These are phyloP conservation scores for Oncorhynchus nerka DNA, from an alignment of 2,113 vertebrate species.

Conservation along the genomic window DNA sequence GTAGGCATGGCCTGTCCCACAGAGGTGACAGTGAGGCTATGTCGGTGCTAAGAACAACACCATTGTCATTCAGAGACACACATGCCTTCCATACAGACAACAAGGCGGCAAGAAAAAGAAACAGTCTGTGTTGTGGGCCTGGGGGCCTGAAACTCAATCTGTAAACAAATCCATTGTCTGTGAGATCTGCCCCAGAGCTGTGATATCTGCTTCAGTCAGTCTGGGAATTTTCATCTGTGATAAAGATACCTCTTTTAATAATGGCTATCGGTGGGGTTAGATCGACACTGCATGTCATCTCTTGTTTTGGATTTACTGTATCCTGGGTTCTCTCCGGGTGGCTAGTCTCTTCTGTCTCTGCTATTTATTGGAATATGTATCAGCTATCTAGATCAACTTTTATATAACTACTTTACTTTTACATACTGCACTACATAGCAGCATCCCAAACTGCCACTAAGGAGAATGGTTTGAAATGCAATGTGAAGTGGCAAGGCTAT, in stretches of 20 bases:
- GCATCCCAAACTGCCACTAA: too few species aligned
- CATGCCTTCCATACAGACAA: constrained; percentile 47
- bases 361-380: neutral
- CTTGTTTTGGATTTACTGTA: neutral
- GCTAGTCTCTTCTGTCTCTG: neutral
- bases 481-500: neutral
- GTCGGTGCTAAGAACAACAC: constrained; percentile 42
- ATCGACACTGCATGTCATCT: constrained; percentile 20
- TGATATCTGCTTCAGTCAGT: constrained; percentile 27
- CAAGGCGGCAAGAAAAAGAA: constrained; percentile 50
- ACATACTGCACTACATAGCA: too few species aligned
- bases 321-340: neutral
- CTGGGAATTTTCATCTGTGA: constrained; percentile 31
- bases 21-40: constrained; percentile 33
- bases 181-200: constrained; percentile 40
- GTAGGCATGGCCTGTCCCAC: constrained; percentile 4
- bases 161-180: constrained; percentile 62
- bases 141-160: constrained; percentile 45
- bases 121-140: constrained; percentile 34
- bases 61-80: constrained; percentile 68
- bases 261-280: constrained; percentile 10
- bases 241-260: constrained; percentile 37
- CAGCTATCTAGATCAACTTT: neutral
- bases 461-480: too few species aligned
- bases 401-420: neutral